Evolutionary conservation across 1,140 invertebrate species (phyloP).

Genomic region (Leucophenga varia): DNA sequence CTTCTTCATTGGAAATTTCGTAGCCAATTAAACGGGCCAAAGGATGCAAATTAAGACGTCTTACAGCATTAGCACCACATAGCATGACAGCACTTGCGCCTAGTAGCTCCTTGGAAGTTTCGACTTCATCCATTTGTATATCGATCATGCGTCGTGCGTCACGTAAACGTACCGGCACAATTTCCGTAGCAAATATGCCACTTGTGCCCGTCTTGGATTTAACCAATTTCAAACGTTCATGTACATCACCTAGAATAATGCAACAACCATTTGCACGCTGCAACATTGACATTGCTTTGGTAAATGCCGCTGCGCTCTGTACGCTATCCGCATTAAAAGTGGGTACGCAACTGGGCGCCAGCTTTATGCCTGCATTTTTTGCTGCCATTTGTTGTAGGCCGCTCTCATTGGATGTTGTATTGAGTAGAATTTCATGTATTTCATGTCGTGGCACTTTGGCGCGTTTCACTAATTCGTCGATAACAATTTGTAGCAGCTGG

Average conservation of each 20-base stretch:
- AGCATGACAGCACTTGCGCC: slow-evolving; percentile 90
- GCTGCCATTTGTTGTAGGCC: no score
- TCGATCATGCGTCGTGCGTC: background rate
- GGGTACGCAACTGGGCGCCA: no score
- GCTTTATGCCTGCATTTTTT: no score
- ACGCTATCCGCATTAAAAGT: no score
- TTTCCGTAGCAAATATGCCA: background rate
- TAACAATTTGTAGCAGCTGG: slow-evolving; percentile 20
- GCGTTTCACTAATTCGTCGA: slow-evolving; percentile 40
- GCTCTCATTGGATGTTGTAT: no score
- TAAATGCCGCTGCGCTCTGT: no score
- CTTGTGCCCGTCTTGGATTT: no score
- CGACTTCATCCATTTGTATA: background rate
- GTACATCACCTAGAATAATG: slow-evolving; percentile 30
- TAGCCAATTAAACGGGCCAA: slow-evolving; percentile 85
- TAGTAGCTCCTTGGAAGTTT: slow-evolving; percentile 70
- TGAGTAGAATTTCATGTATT: no score
- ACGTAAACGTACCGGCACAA: background rate
- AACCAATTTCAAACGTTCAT: slow-evolving; percentile 10
- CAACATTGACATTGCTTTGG: no score
- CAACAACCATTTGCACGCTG: slow-evolving; percentile 9
- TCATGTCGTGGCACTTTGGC: slow-evolving; percentile 28
- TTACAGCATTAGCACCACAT: slow-evolving; percentile 72
- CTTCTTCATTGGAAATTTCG: slow-evolving; percentile 85
- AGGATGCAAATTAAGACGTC: slow-evolving; percentile 78